Percentiles rank a stretch among this genome's conserved stretches.
Evolutionary conservation across 2,113 vertebrate genomes (phyloP).

Genomic region (Cynopterus brachyotis): DNA sequence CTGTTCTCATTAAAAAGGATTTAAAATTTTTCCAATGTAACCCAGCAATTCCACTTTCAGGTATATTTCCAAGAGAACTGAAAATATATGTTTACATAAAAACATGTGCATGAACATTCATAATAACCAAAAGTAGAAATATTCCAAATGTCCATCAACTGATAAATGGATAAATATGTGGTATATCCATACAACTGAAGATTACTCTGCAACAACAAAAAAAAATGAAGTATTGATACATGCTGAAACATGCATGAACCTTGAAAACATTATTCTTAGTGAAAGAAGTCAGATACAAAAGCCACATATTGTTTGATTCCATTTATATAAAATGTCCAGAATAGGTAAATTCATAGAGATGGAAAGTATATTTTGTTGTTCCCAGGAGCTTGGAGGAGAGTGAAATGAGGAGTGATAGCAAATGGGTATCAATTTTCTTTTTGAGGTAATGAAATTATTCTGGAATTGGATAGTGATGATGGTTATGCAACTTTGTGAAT

Average conservation of each 20-base stretch:
- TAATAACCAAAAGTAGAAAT: neutral
- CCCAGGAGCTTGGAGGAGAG: neutral
- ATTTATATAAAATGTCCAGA: neutral
- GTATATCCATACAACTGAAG: neutral
- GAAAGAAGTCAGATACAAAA: neutral
- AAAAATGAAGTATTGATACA: neutral
- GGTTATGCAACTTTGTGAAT: neutral
- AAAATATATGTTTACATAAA: neutral
- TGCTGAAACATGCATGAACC: neutral
- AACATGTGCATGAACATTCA: neutral
- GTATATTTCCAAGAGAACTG: neutral
- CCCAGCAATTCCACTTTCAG: neutral
- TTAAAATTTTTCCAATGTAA: conserved; percentile 26
- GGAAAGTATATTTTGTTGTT: neutral
- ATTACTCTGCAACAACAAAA: neutral
- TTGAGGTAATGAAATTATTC: neutral
- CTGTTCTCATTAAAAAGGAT: neutral
- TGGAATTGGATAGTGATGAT: neutral
- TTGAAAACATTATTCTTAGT: neutral
- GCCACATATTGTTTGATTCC: neutral
- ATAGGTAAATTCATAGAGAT: neutral
- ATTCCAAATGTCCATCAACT: neutral
- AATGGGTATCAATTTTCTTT: neutral
- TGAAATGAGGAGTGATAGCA: neutral
- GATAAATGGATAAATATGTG: neutral